Evolutionary conservation across 2,797 vertebrate genomes (phyloP).

Genomic region (Labeo calbasu): DNA sequence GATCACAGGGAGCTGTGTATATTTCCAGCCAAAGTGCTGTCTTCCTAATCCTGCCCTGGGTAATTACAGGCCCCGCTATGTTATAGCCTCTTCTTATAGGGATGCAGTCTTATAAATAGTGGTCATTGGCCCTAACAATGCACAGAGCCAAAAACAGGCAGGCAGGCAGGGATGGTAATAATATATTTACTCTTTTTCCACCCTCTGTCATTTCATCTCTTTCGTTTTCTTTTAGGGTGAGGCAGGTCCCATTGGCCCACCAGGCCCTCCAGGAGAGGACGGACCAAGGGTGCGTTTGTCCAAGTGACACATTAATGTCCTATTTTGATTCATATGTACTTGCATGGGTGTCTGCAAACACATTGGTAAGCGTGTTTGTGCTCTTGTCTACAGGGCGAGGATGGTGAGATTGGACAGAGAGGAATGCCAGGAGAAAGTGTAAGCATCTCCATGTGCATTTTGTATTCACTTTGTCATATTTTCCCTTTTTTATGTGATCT

Average conservation of each 20-base stretch:
- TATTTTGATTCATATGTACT: slow-evolving; percentile 4
- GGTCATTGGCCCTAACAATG: slow-evolving; percentile 62
- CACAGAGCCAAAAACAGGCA: slow-evolving; percentile 63
- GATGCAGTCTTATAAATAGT: slow-evolving; percentile 68
- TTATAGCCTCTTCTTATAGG: slow-evolving; percentile 61
- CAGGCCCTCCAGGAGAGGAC: slow-evolving; percentile 93
- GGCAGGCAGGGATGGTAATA: slow-evolving; percentile 64
- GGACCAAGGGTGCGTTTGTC: slow-evolving; percentile 88
- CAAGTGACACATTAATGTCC: background rate
- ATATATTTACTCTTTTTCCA: slow-evolving; percentile 47
- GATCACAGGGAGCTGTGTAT: slow-evolving; percentile 70
- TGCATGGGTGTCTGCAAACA: slow-evolving; percentile 12
- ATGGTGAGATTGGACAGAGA: slow-evolving; percentile 93
- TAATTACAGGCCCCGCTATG: slow-evolving; percentile 76
- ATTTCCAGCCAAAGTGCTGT: slow-evolving; percentile 67
- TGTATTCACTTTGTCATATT: background rate
- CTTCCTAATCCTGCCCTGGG: slow-evolving; percentile 69
- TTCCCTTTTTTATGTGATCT: too few relatives aligned
- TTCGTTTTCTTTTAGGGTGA: slow-evolving; percentile 83
- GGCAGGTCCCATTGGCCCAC: slow-evolving; percentile 85
- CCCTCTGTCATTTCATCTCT: slow-evolving; percentile 46
- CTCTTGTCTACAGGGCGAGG: slow-evolving; percentile 85
- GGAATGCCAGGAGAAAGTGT: slow-evolving; percentile 95
- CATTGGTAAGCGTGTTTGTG: slow-evolving; percentile 2
- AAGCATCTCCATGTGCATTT: slow-evolving; percentile 69